Conservation (phyloP, 1,140 invertebrate genomes). For the Drosophila tropicalis region DNA sequence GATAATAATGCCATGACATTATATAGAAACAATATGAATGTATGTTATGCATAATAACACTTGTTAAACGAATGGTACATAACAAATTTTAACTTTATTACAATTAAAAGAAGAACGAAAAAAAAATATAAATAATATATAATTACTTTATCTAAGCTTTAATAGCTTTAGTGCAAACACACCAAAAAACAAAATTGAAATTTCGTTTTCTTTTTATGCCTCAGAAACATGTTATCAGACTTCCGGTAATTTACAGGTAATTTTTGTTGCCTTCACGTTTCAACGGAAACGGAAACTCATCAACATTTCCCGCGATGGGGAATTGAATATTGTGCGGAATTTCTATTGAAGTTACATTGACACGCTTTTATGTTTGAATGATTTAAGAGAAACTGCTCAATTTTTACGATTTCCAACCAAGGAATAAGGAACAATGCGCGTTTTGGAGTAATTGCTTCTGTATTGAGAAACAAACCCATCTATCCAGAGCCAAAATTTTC, state of each 20-base stretch:
- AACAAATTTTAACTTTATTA: constrained; percentile 79
- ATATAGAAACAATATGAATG: constrained; percentile 52
- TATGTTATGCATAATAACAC: constrained; percentile 56
- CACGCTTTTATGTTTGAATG: too few species aligned
- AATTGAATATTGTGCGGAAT: too few species aligned
- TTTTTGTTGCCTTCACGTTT: background rate
- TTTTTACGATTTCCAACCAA: too few species aligned
- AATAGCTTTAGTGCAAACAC: constrained; percentile 73
- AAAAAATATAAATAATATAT: constrained; percentile 34
- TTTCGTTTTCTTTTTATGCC: background rate
- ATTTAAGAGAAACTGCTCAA: too few species aligned
- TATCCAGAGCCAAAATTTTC: too few species aligned
- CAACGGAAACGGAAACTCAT: background rate
- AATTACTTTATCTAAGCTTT: constrained; percentile 77
- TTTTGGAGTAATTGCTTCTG: too few species aligned
- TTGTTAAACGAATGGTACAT: constrained; percentile 79
- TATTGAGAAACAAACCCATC: too few species aligned
- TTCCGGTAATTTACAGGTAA: background rate
- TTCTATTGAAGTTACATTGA: too few species aligned
- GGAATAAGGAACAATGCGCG: too few species aligned
- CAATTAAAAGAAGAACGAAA: constrained; percentile 57
- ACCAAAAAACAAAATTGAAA: background rate
- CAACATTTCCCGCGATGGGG: background rate
- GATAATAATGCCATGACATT: constrained; percentile 69
- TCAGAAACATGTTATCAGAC: background rate